Evolutionary conservation across 2,797 vertebrate genomes (phyloP), one percentile per base, ranked within the genome.

Genomic region (Carduelis carduelis): DNA sequence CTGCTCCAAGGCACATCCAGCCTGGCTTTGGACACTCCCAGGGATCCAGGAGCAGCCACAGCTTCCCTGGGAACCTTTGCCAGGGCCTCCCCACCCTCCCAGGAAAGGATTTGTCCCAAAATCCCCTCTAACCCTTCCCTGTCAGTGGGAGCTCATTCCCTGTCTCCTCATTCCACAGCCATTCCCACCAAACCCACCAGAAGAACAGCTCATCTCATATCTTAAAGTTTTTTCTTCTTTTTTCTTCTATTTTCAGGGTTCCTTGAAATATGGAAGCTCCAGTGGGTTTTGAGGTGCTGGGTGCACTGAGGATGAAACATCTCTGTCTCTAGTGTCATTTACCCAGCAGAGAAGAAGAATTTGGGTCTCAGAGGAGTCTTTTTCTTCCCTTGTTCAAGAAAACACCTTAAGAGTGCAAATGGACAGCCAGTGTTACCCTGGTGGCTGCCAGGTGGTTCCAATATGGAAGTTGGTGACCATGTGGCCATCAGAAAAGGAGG

Each of bases 1-100:
- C 0, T 53, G 21, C 14, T 81, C 46, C 39, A 28, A 16, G 22
- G 22, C 10, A 18, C 4, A 0, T 71, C 43, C n/a, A 41, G 0
- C 20, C 61, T 60, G 68, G 34, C 30, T 6, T 32, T 27, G 60
- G 34, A 7, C 53, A 41, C 21, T 47, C 3, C 8, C 61, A 81
- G 47, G 41, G 34, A 34, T 81, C 27, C 47, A 44, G 53, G 59
- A 5, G 5, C 59, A 72, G 28, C 35, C 75, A 19, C 53, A 68
- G 63, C 46, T 60, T 9, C 20, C 46, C 23, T 60, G 55, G 71
- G 21, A 55, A 6, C 3, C 24, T 44, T 7, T 70, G 34, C 64
- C 55, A 69, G 20, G 16, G 14, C 30, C 18, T 69, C 3, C 13
- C 34, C 14, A 15, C 30, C 30, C 64, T 78, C 49, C 1, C 2